Evolutionary conservation across 2,113 vertebrate species (phyloP).

Genomic region (Micromys minutus): DNA sequence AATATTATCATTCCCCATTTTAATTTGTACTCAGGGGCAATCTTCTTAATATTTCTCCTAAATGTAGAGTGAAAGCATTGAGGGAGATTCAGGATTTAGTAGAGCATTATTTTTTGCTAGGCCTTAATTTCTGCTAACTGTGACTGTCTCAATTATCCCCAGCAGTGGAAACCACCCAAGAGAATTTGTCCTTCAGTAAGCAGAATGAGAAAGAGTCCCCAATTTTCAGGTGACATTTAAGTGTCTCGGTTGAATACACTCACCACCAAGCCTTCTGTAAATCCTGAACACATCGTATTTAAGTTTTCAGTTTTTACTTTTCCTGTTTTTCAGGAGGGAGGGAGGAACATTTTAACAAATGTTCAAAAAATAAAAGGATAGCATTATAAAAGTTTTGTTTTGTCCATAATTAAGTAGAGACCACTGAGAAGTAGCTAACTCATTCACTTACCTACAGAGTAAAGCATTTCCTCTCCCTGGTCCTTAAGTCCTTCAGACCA

Average conservation of each 20-base stretch:
- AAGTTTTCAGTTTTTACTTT: background rate
- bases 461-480: background rate
- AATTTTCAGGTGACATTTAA: constrained; percentile 41
- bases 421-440: background rate
- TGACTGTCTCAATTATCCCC: background rate
- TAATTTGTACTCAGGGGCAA: background rate
- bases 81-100: background rate
- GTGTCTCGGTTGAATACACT: background rate
- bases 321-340: background rate
- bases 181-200: constrained; percentile 36
- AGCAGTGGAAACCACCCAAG: background rate
- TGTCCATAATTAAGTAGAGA: constrained; percentile 22
- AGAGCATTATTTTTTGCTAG: background rate
- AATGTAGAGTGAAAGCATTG: background rate
- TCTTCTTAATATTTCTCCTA: constrained; percentile 1
- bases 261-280: background rate
- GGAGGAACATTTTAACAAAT: background rate
- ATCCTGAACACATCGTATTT: background rate
- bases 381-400: background rate
- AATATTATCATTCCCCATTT: background rate
- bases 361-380: background rate
- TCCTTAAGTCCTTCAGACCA: background rate
- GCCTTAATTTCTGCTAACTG: constrained; percentile 38
- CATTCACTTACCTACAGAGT: background rate
- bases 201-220: background rate